phyloP scores from a whole-genome alignment of 1,140 invertebrate species.

The Pseudomyrmex dendroicus region DNA sequence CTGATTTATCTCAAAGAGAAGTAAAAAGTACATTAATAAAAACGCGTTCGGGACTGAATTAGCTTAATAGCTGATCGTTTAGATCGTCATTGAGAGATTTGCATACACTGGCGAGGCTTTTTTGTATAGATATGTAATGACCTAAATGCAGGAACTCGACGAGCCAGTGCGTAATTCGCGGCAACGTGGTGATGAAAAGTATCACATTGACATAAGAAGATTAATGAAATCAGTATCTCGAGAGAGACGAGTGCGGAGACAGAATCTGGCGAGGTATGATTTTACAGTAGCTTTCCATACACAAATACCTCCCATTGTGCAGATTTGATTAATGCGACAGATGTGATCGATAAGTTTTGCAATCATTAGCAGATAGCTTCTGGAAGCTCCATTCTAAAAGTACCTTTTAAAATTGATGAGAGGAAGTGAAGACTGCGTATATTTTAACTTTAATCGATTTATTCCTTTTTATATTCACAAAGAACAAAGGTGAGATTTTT shows the following conservation, averaged over 20 bases:
- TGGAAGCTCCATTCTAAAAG: neutral
- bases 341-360: conserved; percentile 53
- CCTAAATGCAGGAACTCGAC: conserved; percentile 35
- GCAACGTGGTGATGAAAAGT: conserved; percentile 12
- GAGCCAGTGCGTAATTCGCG: neutral
- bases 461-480: neutral
- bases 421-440: neutral
- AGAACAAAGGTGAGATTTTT: neutral
- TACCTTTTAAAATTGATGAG: conserved; percentile 3
- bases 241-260: neutral
- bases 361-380: conserved; percentile 24
- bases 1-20: neutral
- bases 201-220: conserved; percentile 50
- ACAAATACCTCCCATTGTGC: conserved; percentile 15
- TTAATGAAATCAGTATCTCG: conserved; percentile 52
- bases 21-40: neutral
- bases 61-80: conserved; percentile 18
- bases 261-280: conserved; percentile 18
- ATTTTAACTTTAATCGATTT: conserved; percentile 19
- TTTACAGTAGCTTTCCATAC: conserved; percentile 29
- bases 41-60: neutral
- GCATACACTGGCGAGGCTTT: conserved; percentile 34
- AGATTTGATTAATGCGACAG: conserved; percentile 56
- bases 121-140: conserved; percentile 23
- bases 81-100: conserved; percentile 50